These are phyloP conservation scores for Malthinus seriepunctatus DNA, from an alignment of 2,888 invertebrate genomes.

Conservation along the genomic window DNA sequence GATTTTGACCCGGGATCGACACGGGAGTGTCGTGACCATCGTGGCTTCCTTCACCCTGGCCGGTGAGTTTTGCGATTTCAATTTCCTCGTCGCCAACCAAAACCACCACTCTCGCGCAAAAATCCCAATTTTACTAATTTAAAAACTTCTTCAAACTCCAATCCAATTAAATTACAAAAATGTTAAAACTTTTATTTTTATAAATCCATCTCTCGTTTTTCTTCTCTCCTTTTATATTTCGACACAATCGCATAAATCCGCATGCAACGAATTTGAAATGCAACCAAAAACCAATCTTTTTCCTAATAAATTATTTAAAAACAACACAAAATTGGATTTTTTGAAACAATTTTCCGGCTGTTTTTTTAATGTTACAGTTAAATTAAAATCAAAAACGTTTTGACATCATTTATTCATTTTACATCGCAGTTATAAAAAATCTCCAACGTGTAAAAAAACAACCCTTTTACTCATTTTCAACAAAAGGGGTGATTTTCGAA, in stretches of 20 bases:
- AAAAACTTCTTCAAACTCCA: not conserved
- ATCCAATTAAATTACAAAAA: not conserved
- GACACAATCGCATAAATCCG: no score
- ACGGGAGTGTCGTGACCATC: conserved; percentile 42
- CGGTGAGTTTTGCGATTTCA: conserved; percentile 41
- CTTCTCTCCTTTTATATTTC: no score
- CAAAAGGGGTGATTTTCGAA: no score
- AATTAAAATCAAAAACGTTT: no score
- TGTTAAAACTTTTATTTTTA: no score
- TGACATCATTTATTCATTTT: no score
- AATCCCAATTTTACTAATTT: not conserved
- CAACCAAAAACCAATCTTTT: not conserved
- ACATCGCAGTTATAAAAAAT: no score
- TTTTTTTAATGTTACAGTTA: no score
- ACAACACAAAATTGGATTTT: not conserved
- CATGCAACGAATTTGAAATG: not conserved
- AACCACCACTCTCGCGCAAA: not conserved
- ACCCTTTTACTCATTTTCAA: no score
- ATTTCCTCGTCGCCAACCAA: conserved; percentile 2
- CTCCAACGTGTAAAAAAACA: no score
- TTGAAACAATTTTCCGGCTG: not conserved
- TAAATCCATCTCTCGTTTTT: no score
- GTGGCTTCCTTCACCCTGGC: conserved; percentile 45
- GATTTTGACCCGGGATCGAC: conserved; percentile 40
- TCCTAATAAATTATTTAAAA: not conserved